phyloP scores from a whole-genome alignment of 2,113 vertebrate genomes.

The Nothobranchius furzeri region DNA sequence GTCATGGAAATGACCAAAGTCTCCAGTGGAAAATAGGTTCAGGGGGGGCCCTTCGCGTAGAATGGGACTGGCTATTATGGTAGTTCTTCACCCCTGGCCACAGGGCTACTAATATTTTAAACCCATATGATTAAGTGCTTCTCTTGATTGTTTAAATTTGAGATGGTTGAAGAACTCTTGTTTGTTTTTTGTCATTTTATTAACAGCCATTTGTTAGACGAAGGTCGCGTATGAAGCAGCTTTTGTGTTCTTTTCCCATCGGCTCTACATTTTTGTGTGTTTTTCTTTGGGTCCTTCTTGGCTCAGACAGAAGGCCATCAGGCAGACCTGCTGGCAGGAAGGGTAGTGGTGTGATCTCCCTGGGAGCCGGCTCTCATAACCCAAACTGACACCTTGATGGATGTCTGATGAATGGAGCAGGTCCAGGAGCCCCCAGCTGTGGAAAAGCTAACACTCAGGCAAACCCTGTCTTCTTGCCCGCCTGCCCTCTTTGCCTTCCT shows the following conservation, averaged over 20 bases:
- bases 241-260: constrained; percentile 19
- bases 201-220: not conserved
- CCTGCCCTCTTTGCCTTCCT: constrained; percentile 20
- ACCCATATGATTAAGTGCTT: constrained; percentile 47
- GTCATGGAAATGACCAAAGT: constrained; percentile 68
- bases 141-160: constrained; percentile 28
- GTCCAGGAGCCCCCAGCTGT: constrained; percentile 65
- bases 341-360: constrained; percentile 56
- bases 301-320: constrained; percentile 57
- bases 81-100: constrained; percentile 47
- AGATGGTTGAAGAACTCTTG: not conserved
- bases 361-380: constrained; percentile 69
- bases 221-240: not conserved
- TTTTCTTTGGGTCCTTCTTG: constrained; percentile 46
- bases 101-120: constrained; percentile 42
- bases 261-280: constrained; percentile 16
- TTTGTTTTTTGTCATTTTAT: constrained; percentile 2
- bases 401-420: constrained; percentile 69
- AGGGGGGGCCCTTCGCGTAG: constrained; percentile 27
- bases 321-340: constrained; percentile 56
- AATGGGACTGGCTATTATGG: constrained; percentile 46
- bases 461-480: constrained; percentile 16
- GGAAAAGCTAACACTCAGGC: constrained; percentile 69
- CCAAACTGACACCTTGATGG: constrained; percentile 77
- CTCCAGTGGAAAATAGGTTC: constrained; percentile 54